Conservation (phyloP, 2,888 invertebrate species). For the Ectobius pallidus region DNA sequence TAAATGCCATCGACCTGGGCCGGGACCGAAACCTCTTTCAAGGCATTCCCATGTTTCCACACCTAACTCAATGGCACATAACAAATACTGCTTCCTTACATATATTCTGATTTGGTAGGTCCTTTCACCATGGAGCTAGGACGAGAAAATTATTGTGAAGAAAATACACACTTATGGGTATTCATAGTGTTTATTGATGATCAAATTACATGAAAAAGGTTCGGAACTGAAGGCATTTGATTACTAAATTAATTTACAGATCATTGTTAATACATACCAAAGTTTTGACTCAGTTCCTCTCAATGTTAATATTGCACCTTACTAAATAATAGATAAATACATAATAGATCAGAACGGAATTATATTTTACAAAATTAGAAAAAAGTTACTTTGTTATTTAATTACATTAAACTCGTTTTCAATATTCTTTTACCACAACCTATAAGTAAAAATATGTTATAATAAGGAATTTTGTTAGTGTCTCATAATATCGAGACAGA, state of each 20-base stretch:
- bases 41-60: too few relatives aligned
- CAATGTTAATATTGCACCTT: not conserved
- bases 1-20: too few relatives aligned
- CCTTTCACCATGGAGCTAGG: too few relatives aligned
- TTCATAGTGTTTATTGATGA: conserved; percentile 1
- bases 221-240: not conserved
- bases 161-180: not conserved
- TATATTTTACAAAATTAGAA: not conserved
- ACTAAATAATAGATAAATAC: too few relatives aligned
- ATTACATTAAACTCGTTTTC: not conserved
- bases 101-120: too few relatives aligned
- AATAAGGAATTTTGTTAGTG: not conserved
- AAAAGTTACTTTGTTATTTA: not conserved
- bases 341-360: not conserved
- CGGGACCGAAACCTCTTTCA: too few relatives aligned
- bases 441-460: not conserved
- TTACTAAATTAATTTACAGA: not conserved
- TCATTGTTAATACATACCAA: not conserved
- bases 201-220: not conserved
- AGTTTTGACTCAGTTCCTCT: not conserved
- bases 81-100: too few relatives aligned
- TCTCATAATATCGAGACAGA: not conserved
- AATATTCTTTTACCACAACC: conserved; percentile 1
- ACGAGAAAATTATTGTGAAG: not conserved
- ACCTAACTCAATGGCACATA: too few relatives aligned